Base-by-base conservation (phyloP, 2,888 invertebrate species). In the Nomada goodeniana region DNA sequence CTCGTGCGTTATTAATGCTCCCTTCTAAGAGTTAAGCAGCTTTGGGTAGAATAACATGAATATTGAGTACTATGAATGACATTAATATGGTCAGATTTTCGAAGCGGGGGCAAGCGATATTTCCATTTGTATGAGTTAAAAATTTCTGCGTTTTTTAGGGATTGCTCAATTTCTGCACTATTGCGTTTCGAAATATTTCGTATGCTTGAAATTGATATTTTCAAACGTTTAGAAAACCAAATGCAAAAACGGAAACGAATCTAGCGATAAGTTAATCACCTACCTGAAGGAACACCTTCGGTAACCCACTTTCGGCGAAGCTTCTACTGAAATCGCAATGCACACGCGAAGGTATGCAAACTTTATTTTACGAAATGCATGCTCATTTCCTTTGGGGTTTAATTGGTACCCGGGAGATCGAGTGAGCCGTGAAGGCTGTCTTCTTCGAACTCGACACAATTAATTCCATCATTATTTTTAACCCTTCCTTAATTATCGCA, bases 341-440 rank as follows among this genome's bases (percentile, higher is more conserved):
- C 29, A n/a, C 55, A 42, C 55, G 36, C 55, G 61, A 50, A 55
- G 50, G 50, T 71, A 71, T 67, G 65, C 70, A 52, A 53, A 50
- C 55, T 55, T 52, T 71, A 64, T 64, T 80, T 70, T 55, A 20
- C 80, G 36, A 44, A 57, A 68, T 11, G 70, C 50, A 52, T 26
- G 61, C 53, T 42, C 67, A 76, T 80, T 76, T 75, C 71, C 71
- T 80, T 76, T 64, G 26, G 26, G 11, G 53, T 29, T 53, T 82
- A 82, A 82, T 75, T 75, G 71, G 61, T 44, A 52, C 11, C 7
- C 61, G 59, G 50, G 63, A 68, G 53, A 29, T 59, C 53, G 44
- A 50, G 61, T 15, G 36, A 11, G 18, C 9, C 15, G 26, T 52
- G 64, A 57, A 63, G 61, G n/a, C 7, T 47, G 50, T 52, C 67